These are phyloP conservation scores for Chaetodon trifascialis DNA, from an alignment of 2,113 vertebrate genomes.

Conservation along the genomic window DNA sequence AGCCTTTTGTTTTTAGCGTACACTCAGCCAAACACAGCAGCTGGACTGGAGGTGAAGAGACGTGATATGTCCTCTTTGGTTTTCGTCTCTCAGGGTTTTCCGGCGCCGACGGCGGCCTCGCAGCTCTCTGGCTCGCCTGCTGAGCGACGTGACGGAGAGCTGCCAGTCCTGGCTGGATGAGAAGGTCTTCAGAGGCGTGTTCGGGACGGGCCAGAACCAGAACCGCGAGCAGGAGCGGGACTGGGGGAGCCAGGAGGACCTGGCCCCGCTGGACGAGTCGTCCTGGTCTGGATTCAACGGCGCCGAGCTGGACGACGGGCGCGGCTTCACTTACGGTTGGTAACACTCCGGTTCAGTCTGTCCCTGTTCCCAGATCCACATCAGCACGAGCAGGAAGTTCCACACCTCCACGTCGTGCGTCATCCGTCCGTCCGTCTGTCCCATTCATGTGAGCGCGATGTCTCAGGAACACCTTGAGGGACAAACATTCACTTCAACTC, in stretches of 20 bases:
- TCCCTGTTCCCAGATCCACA: no score
- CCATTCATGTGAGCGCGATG: no score
- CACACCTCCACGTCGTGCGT: no score
- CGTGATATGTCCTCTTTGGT: neutral
- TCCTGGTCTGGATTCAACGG: conserved; percentile 65
- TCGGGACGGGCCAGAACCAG: conserved; percentile 11
- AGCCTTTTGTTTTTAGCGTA: no score
- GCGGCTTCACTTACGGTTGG: conserved; percentile 80
- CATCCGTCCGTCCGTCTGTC: no score
- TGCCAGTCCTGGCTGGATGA: conserved; percentile 85
- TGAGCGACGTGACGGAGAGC: conserved; percentile 77
- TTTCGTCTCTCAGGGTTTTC: conserved; percentile 82
- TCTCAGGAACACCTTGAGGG: no score
- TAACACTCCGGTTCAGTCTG: neutral
- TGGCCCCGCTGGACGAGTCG: conserved; percentile 42
- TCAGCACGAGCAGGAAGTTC: no score
- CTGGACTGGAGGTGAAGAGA: no score
- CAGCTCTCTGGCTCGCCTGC: conserved; percentile 81
- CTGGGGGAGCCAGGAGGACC: neutral
- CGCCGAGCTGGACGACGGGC: conserved; percentile 60
- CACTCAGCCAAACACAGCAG: no score
- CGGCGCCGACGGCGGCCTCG: conserved; percentile 80
- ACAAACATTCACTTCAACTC: no score
- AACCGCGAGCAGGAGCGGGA: neutral
- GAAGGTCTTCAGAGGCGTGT: conserved; percentile 75